Evolutionary conservation across 2,888 invertebrate genomes (phyloP), one percentile per base, ranked within the genome.

Genomic region (Leucozona laternaria): DNA sequence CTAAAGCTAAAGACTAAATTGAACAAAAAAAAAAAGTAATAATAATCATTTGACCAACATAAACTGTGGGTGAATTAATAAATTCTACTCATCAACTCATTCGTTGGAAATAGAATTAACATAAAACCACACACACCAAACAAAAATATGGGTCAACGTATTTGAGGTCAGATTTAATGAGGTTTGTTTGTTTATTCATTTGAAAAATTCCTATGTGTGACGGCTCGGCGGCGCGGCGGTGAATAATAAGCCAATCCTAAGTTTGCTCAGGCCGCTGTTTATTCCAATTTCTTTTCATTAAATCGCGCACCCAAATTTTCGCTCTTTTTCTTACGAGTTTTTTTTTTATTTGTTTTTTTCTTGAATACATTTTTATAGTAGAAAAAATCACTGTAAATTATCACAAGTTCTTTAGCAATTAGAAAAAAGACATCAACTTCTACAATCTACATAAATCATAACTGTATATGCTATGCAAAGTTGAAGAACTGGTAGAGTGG

Each of bases 131-230:
- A 31, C 31, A 66, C 50, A 13, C 48, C 22, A 77, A 50, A 17
- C 45, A 40, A 10, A 53, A 66, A 86, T 75, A 86, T 86, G 45
- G 86, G 86, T 86, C 82, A 82, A 70, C 48, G 45, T 70, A 78
- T 86, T 86, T 86, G 73, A 79, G 86, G 86, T 86, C 86, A 86
- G 43, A 64, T 45, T 79, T 66, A 82, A 82, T 75, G 78, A 80
- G 43, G 68, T 75, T 64, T 75, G 75, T 81, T 86, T 86, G 82
- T 85, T 85, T 85, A 81, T 81, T 82, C 76, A 76, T 79, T 48
- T 48, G 31, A 25, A 17, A 62, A 55, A 83, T 72, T 55, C 60
- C 40, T 62, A 28, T n/a, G 60, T 60, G 64, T 17, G 37, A 53
- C 20, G 43, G 45, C 15, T n/a, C n/a, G n/a, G n/a, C n/a, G n/a